Conservation (phyloP, 2,888 invertebrate genomes). For the Fabriciana adippe region DNA sequence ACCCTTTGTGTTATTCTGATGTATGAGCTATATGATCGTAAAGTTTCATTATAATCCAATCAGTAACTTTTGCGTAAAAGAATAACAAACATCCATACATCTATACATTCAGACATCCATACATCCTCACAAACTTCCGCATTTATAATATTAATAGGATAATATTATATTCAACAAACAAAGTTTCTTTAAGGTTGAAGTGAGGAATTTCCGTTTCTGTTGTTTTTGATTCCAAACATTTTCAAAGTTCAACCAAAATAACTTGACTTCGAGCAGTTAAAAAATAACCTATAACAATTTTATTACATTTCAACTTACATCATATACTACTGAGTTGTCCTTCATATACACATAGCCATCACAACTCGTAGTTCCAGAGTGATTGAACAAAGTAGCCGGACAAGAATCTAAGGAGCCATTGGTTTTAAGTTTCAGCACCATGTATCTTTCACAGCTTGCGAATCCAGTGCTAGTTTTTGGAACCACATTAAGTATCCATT, state of each 20-base stretch:
- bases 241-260: too few relatives aligned
- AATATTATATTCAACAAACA: background rate
- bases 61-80: too few relatives aligned
- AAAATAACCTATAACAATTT: too few relatives aligned
- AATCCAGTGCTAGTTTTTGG: conserved; percentile 55
- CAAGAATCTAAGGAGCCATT: conserved; percentile 48
- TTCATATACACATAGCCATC: conserved; percentile 45
- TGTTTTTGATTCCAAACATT: background rate
- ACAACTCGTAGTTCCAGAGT: conserved; percentile 34
- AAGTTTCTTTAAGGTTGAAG: too few relatives aligned
- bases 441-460: conserved; percentile 61
- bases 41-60: too few relatives aligned
- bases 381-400: conserved; percentile 53
- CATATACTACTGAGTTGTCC: conserved; percentile 48
- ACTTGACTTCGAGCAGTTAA: too few relatives aligned
- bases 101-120: too few relatives aligned
- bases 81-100: too few relatives aligned
- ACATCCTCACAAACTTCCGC: too few relatives aligned
- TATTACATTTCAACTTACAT: conserved; percentile 40
- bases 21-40: too few relatives aligned
- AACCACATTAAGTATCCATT: conserved; percentile 61
- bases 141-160: too few relatives aligned
- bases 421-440: conserved; percentile 34
- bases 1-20: too few relatives aligned
- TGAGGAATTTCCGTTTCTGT: background rate